Percentiles rank a stretch among this genome's conserved stretches.
These are phyloP conservation scores for Netelia virgata DNA, from an alignment of 2,888 invertebrate genomes.

Conservation along the genomic window DNA sequence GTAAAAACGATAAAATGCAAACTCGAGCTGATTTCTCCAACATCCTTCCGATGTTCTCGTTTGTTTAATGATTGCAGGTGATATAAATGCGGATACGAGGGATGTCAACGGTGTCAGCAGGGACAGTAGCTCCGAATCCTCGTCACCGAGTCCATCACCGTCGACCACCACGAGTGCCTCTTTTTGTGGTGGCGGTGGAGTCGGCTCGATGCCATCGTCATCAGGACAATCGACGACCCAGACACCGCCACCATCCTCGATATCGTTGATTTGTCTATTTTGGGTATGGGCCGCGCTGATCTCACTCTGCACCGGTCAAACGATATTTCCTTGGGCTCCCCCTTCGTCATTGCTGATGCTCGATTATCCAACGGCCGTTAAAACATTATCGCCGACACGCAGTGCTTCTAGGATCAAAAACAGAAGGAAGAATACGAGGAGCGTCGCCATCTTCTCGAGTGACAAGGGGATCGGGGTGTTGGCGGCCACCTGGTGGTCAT, in stretches of 20 bases:
- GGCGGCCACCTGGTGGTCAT: constrained; percentile 39
- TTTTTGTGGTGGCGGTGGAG: constrained; percentile 78
- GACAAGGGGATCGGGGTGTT: constrained; percentile 26
- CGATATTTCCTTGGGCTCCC: constrained; percentile 71
- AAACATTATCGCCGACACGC: constrained; percentile 43
- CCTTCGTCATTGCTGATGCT: constrained; percentile 60
- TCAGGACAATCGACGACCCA: constrained; percentile 83
- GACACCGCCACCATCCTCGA: constrained; percentile 72
- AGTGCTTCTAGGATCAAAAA: not conserved
- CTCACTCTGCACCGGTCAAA: constrained; percentile 81
- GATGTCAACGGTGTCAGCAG: constrained; percentile 30
- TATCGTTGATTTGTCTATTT: constrained; percentile 79
- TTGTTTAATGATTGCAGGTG: constrained; percentile 59
- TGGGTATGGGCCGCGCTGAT: constrained; percentile 85
- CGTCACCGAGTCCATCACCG: constrained; percentile 68
- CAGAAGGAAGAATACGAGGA: constrained; percentile 29
- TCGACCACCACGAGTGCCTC: constrained; percentile 74
- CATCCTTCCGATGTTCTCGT: constrained; percentile 24
- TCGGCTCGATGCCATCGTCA: constrained; percentile 81
- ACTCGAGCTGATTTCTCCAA: constrained; percentile 14
- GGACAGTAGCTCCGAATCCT: constrained; percentile 74
- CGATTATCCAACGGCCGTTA: constrained; percentile 38
- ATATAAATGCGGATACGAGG: constrained; percentile 56
- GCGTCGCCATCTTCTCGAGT: constrained; percentile 28
- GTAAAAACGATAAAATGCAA: not conserved